Evolutionary conservation across 2,888 invertebrate species (phyloP).

Genomic region (Lasioglossum oenotherae): DNA sequence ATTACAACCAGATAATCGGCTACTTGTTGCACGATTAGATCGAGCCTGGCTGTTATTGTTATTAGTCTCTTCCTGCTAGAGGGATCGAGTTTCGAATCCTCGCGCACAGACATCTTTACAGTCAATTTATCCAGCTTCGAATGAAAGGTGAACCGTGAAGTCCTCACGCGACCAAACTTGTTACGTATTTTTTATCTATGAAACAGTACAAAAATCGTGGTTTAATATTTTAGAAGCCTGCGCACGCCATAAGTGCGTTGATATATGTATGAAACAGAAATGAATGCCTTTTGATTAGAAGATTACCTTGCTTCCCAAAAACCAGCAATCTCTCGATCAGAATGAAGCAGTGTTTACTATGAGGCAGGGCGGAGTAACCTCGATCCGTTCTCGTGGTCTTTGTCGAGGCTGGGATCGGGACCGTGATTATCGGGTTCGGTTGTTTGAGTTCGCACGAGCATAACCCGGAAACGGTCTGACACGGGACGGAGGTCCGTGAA

Average conservation of each 20-base stretch:
- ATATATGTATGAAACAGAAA: no score
- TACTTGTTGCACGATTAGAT: slow-evolving; percentile 35
- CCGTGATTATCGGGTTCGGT: slow-evolving; percentile 16
- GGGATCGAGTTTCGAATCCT: neutral
- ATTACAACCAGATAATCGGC: slow-evolving; percentile 32
- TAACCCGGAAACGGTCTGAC: slow-evolving; percentile 78
- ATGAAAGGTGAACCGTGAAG: no score
- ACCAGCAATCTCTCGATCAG: neutral
- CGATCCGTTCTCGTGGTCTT: slow-evolving; percentile 18
- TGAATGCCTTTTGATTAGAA: no score
- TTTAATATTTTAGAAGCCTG: no score
- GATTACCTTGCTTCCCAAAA: no score
- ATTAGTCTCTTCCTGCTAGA: neutral
- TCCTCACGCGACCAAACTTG: no score
- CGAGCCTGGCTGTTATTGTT: neutral
- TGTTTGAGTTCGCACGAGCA: slow-evolving; percentile 68
- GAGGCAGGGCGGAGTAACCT: slow-evolving; percentile 3
- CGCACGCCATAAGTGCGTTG: no score
- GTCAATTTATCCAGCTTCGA: neutral
- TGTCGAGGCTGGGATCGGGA: slow-evolving; percentile 16
- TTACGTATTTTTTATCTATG: no score
- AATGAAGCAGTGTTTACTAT: neutral
- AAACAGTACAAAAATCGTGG: no score
- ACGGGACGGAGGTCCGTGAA: slow-evolving; percentile 71
- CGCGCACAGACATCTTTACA: neutral